phyloP scores from a whole-genome alignment of 2,888 invertebrate genomes.

The Drosophila pullipes region DNA sequence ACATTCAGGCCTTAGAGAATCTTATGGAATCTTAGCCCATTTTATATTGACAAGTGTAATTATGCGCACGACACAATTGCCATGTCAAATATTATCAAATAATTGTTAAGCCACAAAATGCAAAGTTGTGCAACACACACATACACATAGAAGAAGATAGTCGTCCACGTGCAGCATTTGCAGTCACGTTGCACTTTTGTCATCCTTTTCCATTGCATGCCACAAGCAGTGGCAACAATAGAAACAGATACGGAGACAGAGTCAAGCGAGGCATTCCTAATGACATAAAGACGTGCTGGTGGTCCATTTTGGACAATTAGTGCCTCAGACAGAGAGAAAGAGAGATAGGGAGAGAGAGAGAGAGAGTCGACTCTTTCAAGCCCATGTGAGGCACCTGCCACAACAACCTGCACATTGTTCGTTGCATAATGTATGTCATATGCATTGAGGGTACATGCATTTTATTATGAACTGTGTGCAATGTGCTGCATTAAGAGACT shows the following conservation, averaged over 20 bases:
- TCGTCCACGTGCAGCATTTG: constrained; percentile 68
- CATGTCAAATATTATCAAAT: constrained; percentile 79
- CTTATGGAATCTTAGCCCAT: constrained; percentile 75
- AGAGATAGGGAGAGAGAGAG: constrained; percentile 10
- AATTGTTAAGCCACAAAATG: constrained; percentile 61
- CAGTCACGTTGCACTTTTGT: constrained; percentile 80
- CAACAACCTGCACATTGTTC: constrained; percentile 45
- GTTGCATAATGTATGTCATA: constrained; percentile 75
- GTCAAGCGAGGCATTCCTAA: constrained; percentile 64
- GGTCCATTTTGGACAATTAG: constrained; percentile 80
- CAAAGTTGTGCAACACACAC: constrained; percentile 49
- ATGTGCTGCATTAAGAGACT: constrained; percentile 11
- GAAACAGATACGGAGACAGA: constrained; percentile 16
- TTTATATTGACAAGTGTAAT: constrained; percentile 81
- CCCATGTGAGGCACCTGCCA: constrained; percentile 59
- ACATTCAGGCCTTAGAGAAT: constrained; percentile 32
- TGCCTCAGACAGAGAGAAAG: constrained; percentile 35
- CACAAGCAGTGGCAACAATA: constrained; percentile 21
- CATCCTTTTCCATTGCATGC: constrained; percentile 63
- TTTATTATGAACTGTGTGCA: constrained; percentile 30
- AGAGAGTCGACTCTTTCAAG: constrained; percentile 5
- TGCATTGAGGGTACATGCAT: constrained; percentile 20
- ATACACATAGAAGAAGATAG: not conserved
- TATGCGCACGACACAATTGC: constrained; percentile 80
- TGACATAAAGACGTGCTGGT: constrained; percentile 69